These are phyloP conservation scores for Salvelinus sp. DNA, from an alignment of 2,113 vertebrate genomes.

Conservation along the genomic window DNA sequence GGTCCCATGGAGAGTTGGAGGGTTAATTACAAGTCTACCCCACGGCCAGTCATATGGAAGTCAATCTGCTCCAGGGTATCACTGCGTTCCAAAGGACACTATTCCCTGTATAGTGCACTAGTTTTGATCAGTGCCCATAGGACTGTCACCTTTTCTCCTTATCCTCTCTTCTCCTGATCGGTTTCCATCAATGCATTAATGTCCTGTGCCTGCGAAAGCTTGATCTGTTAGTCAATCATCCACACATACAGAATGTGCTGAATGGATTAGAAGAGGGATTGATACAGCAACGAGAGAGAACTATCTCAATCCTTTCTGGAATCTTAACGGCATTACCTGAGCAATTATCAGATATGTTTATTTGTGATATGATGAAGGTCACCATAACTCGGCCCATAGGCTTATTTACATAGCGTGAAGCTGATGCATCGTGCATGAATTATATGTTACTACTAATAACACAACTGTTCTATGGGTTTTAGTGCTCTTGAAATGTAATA, in stretches of 20 bases:
- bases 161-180: not conserved
- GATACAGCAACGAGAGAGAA: not conserved
- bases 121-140: not conserved
- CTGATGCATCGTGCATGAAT: not conserved
- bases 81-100: not conserved
- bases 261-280: not conserved
- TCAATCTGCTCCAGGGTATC: conserved; percentile 35
- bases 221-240: not conserved
- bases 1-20: conserved; percentile 43
- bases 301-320: too few species aligned
- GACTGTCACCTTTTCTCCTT: conserved; percentile 19
- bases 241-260: not conserved
- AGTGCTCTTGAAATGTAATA: not conserved
- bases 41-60: conserved; percentile 45
- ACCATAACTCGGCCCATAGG: not conserved
- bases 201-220: not conserved
- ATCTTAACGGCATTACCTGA: not conserved
- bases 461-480: not conserved
- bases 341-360: not conserved
- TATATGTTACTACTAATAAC: not conserved
- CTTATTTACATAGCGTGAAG: not conserved
- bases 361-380: not conserved
- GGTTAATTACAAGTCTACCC: conserved; percentile 63
- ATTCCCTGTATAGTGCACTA: too few species aligned
- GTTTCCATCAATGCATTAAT: not conserved